Conservation (phyloP, 2,113 vertebrate genomes). For the Siphamia tubifer region DNA sequence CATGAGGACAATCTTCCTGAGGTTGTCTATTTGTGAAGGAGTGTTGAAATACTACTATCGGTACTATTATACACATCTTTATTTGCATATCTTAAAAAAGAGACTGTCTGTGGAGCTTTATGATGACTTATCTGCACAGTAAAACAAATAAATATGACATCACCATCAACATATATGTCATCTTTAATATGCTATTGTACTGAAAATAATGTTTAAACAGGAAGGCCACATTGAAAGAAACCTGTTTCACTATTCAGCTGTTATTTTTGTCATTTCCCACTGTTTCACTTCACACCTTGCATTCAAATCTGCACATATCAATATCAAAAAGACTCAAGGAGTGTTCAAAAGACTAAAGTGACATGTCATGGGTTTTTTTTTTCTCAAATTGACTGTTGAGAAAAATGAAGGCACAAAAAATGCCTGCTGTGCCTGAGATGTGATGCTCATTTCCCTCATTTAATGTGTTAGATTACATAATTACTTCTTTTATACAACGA, state of each 20-base stretch:
- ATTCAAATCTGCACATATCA: neutral
- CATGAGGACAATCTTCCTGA: neutral
- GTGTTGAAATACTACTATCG: too few species aligned
- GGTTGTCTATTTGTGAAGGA: neutral
- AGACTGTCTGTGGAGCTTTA: too few species aligned
- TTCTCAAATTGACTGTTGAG: slow-evolving; percentile 17
- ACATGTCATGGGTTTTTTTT: slow-evolving; percentile 11
- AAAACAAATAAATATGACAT: too few species aligned
- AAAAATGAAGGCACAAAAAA: slow-evolving; percentile 46
- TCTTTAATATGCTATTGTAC: neutral
- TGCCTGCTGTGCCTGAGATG: slow-evolving; percentile 52
- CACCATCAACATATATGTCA: neutral
- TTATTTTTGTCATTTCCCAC: neutral
- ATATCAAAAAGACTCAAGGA: neutral
- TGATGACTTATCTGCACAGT: too few species aligned
- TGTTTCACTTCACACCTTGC: neutral
- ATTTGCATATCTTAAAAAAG: neutral
- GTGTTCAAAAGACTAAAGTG: neutral
- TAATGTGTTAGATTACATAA: slow-evolving; percentile 81
- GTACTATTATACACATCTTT: neutral
- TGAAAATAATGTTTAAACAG: neutral
- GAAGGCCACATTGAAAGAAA: neutral
- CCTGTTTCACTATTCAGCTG: neutral
- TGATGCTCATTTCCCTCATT: slow-evolving; percentile 78
- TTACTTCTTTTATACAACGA: slow-evolving; percentile 74